phyloP scores from a whole-genome alignment of 2,797 vertebrate species.

The Acropternis orthonyx region DNA sequence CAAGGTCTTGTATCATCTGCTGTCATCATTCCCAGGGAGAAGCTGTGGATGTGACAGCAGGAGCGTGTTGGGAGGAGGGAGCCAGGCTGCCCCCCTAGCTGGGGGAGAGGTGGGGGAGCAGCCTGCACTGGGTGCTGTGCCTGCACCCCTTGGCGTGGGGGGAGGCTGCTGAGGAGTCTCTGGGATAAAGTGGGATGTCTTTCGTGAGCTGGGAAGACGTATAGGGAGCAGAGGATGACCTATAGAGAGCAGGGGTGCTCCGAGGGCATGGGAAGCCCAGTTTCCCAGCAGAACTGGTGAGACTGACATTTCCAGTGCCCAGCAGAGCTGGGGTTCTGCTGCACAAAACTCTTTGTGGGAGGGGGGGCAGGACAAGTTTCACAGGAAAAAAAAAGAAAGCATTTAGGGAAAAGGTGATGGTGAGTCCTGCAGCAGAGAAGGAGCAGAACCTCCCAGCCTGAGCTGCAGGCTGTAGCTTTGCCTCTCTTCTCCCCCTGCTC shows the following conservation, averaged over 20 bases:
- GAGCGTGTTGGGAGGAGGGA: background rate
- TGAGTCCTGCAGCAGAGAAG: background rate
- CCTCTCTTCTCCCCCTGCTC: background rate
- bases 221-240: background rate
- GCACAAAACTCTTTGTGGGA: background rate
- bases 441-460: background rate
- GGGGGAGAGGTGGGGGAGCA: background rate
- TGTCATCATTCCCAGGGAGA: background rate
- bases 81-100: background rate
- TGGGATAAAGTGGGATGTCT: background rate
- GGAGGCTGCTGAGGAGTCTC: background rate
- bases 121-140: background rate
- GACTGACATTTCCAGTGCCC: background rate
- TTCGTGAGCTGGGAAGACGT: accelerated
- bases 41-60: background rate
- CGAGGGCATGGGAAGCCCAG: accelerated
- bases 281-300: background rate
- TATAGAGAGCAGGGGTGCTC: background rate
- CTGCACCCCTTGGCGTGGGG: accelerated
- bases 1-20: slow-evolving; percentile 43
- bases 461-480: background rate
- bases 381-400: accelerated
- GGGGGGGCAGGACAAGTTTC: background rate
- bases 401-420: background rate
- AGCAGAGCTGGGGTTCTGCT: background rate